Base-by-base conservation (phyloP, 92 coral and sea anemone species). In the Anthopleura xanthogrammica region DNA sequence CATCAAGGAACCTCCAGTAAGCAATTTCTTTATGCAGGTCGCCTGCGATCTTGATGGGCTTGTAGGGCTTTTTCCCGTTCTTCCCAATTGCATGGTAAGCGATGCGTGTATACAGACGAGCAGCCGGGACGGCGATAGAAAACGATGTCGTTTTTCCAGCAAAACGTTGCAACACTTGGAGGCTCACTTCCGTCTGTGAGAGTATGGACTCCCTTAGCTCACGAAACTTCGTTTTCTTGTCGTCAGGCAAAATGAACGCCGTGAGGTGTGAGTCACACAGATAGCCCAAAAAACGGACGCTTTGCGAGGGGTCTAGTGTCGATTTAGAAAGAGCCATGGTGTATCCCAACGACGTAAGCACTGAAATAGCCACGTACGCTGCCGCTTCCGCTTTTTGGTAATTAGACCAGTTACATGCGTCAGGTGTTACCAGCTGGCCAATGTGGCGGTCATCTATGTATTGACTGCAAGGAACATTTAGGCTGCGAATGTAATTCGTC, bases 91-190 rank as follows among this genome's bases (percentile, higher is more conserved):
- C 89, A 11, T 79, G 87, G 64, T 48, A 82, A 41, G 84, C 65
- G 52, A 82, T 78, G 66, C 91, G 86, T 19, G 88, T 81, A 60
- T 87, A 79, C 76, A 92, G 74, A 10, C 88, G 79, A 8, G 91
- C 88, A 0, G 90, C 86, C 41, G 90, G 88, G 54, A 92, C 88
- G 39, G 90, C 87, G 4, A 86, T 80, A 22, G 92, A 87, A 77
- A 92, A 89, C 29, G 95, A 92, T 17, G 89, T 86, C 56, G 89
- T 87, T 72, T 87, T 92, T 60, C 90, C 95, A 24, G 91, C 87
- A 29, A 92, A 87, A 23, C 82, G 80, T 55, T 87, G 91, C 78
- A 89, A 16, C 41, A 57, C 70, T n/a, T 81, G 66, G 41, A 87
- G 78, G 42, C 76, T 66, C n/a, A 77, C 86, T 29, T 64, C 48